phyloP scores from a whole-genome alignment of 2,113 vertebrate species.

The Glaucidium brasilianum region DNA sequence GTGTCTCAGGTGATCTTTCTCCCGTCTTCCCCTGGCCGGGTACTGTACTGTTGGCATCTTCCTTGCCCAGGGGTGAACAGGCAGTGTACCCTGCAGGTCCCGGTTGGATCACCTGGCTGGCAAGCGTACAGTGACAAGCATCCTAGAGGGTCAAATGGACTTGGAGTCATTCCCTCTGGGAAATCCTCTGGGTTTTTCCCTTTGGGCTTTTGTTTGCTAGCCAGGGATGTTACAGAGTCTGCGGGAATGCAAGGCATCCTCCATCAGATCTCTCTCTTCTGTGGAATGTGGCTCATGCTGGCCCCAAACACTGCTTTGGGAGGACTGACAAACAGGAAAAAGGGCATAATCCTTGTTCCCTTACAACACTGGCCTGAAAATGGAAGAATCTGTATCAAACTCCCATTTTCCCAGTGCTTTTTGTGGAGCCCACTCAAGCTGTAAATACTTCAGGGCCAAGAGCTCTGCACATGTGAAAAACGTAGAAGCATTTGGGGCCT shows the following conservation, averaged over 20 bases:
- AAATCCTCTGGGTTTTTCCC: neutral
- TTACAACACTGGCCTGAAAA: neutral
- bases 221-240: neutral
- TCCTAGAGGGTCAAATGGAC: rapidly evolving
- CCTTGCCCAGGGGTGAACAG: rapidly evolving
- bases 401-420: neutral
- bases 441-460: neutral
- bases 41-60: neutral
- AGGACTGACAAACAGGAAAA: neutral
- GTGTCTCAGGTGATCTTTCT: neutral
- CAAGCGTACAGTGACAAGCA: rapidly evolving
- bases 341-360: neutral
- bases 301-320: neutral
- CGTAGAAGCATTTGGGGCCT: neutral
- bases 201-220: neutral
- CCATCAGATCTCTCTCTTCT: neutral
- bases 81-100: rapidly evolving
- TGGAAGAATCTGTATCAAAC: neutral
- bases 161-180: neutral
- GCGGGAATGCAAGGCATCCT: neutral
- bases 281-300: neutral
- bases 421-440: neutral
- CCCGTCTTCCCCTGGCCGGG: rapidly evolving
- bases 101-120: rapidly evolving
- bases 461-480: neutral